Percentiles rank a stretch among this genome's conserved stretches.
These are phyloP conservation scores for Drosophila baimaii DNA, from an alignment of 1,140 invertebrate genomes.

Conservation along the genomic window DNA sequence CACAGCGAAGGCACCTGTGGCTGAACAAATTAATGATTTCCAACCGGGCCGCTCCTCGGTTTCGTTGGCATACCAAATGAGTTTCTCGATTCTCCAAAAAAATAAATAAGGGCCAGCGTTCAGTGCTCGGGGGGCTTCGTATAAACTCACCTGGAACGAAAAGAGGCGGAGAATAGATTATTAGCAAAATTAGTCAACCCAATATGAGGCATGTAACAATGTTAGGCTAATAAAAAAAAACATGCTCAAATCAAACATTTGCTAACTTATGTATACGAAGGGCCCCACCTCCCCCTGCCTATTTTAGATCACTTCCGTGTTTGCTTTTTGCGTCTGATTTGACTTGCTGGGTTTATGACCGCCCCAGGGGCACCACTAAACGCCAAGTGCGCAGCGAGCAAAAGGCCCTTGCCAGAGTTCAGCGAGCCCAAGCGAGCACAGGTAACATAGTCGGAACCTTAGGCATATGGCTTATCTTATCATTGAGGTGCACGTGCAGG, in stretches of 20 bases:
- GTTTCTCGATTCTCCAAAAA: slow-evolving; percentile 11
- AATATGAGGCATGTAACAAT: not conserved
- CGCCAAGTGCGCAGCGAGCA: slow-evolving; percentile 29
- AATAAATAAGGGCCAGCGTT: slow-evolving; percentile 3
- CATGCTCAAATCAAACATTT: slow-evolving; percentile 31
- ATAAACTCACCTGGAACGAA: slow-evolving; percentile 41
- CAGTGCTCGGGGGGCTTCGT: not conserved
- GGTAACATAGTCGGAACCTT: slow-evolving; percentile 30
- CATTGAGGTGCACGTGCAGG: slow-evolving; percentile 67
- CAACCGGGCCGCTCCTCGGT: slow-evolving; percentile 12
- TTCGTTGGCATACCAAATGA: slow-evolving; percentile 38
- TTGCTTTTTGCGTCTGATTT: slow-evolving; percentile 27
- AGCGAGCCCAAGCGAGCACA: slow-evolving; percentile 26
- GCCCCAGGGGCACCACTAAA: slow-evolving; percentile 25
- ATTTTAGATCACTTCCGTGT: slow-evolving; percentile 40
- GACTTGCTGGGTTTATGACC: slow-evolving; percentile 47
- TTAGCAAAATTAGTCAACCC: slow-evolving; percentile 26
- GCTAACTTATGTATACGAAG: slow-evolving; percentile 23
- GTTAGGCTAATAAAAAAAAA: slow-evolving; percentile 21
- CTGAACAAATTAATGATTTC: slow-evolving; percentile 49
- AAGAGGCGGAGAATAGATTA: slow-evolving; percentile 30
- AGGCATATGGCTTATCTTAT: slow-evolving; percentile 54
- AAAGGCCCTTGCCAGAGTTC: slow-evolving; percentile 67
- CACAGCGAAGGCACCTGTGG: slow-evolving; percentile 13
- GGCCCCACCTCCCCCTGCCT: slow-evolving; percentile 3